Evolutionary conservation across 2,113 vertebrate genomes (phyloP).

Genomic region (Rhinolophus ferrumequinum): DNA sequence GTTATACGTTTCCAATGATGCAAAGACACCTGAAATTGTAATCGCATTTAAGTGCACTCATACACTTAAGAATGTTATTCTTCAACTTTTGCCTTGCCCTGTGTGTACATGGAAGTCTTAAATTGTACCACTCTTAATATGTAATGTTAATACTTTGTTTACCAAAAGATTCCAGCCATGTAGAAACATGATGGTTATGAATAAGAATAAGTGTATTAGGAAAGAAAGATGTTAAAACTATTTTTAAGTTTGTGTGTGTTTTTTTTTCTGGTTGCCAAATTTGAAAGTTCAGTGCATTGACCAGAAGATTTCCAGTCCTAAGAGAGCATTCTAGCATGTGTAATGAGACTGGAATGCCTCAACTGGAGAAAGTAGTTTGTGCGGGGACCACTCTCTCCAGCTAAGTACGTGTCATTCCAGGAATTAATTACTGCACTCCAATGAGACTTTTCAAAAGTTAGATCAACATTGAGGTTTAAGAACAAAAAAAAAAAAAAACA

Average conservation of each 20-base stretch:
- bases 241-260: slow-evolving; percentile 18
- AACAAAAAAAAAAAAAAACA: neutral
- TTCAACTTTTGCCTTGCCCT: neutral
- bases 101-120: slow-evolving; percentile 80
- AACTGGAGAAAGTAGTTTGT: slow-evolving; percentile 52
- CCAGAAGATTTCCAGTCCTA: neutral
- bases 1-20: neutral
- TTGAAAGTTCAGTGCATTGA: slow-evolving; percentile 51
- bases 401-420: slow-evolving; percentile 59
- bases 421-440: slow-evolving; percentile 68
- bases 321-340: neutral
- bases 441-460: slow-evolving; percentile 68
- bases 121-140: slow-evolving; percentile 28
- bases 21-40: neutral
- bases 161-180: slow-evolving; percentile 53
- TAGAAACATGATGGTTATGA: slow-evolving; percentile 47
- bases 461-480: slow-evolving; percentile 67
- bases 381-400: neutral
- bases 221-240: slow-evolving; percentile 46
- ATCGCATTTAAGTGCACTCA: neutral
- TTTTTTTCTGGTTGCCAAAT: slow-evolving; percentile 32
- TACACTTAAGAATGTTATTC: neutral
- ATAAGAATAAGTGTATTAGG: slow-evolving; percentile 41
- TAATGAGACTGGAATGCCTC: slow-evolving; percentile 51
- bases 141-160: slow-evolving; percentile 53